Conservation (phyloP, 1,140 invertebrate genomes). For the Bombus haemorrhoidalis region DNA sequence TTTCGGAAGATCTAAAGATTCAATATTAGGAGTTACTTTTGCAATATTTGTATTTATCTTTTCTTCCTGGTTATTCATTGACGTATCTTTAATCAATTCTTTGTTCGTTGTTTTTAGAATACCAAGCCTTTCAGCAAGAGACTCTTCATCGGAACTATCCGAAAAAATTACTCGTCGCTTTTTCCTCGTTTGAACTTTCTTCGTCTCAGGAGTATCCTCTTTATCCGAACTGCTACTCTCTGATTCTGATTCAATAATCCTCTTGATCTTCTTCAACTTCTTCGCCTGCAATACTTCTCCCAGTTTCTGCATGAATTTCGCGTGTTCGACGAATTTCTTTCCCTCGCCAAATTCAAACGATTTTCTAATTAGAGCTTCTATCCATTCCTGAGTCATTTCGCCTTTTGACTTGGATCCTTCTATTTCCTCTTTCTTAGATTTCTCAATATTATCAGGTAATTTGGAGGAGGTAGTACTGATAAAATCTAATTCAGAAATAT, state of each 20-base stretch:
- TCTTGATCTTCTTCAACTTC: slow-evolving; percentile 72
- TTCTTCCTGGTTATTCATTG: background rate
- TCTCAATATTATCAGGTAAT: background rate
- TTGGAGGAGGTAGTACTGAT: background rate
- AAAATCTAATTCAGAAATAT: slow-evolving; percentile 21
- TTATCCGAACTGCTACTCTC: slow-evolving; percentile 65
- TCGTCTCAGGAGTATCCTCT: slow-evolving; percentile 56
- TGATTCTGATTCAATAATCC: slow-evolving; percentile 71
- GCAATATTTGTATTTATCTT: no score
- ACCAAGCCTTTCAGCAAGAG: slow-evolving; percentile 61
- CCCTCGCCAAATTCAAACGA: slow-evolving; percentile 69
- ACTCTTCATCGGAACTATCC: slow-evolving; percentile 77
- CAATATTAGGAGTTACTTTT: no score
- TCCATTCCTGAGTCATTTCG: slow-evolving; percentile 57
- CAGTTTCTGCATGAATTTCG: slow-evolving; percentile 67
- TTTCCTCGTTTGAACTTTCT: slow-evolving; percentile 61
- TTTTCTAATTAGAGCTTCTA: slow-evolving; percentile 70
- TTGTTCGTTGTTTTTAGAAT: slow-evolving; percentile 8
- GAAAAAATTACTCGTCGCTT: slow-evolving; percentile 73
- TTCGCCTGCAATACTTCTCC: slow-evolving; percentile 64
- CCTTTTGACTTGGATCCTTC: slow-evolving; percentile 58
- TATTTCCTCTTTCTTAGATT: slow-evolving; percentile 28
- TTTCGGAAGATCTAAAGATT: background rate
- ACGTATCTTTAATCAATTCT: background rate
- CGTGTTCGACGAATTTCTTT: slow-evolving; percentile 69